phyloP scores from a whole-genome alignment of 2,113 vertebrate species.

The Eonycteris spelaea region DNA sequence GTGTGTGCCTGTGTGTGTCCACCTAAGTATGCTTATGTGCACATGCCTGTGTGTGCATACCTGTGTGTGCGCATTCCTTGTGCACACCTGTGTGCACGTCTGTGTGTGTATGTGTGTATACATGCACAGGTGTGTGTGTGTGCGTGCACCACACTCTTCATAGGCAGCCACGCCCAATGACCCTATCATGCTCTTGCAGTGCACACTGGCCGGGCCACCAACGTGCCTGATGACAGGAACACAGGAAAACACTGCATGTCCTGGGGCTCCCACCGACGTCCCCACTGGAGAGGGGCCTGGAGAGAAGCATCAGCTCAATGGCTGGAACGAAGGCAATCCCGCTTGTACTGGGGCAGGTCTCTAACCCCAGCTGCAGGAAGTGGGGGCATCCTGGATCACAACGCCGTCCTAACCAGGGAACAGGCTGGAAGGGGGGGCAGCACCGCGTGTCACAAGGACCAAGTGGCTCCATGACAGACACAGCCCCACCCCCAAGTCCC shows the following conservation, averaged over 20 bases:
- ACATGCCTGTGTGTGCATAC: no score
- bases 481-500: not conserved
- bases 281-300: accelerated
- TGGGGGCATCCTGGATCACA: accelerated
- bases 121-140: no score
- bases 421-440: accelerated
- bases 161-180: no score
- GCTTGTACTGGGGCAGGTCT: accelerated
- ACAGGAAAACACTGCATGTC: accelerated
- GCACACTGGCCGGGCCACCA: no score
- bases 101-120: accelerated
- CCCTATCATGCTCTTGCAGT: no score
- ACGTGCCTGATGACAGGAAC: accelerated
- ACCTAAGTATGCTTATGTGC: no score
- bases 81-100: no score
- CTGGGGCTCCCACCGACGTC: no score
- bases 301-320: accelerated
- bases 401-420: accelerated
- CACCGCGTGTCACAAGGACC: not conserved
- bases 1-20: no score
- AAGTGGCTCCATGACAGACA: accelerated
- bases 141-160: no score
- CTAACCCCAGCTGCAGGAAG: not conserved
- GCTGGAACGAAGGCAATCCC: no score
- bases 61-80: no score